phyloP scores from a whole-genome alignment of 2,888 invertebrate genomes.

The Chalcosyrphus nemorum region DNA sequence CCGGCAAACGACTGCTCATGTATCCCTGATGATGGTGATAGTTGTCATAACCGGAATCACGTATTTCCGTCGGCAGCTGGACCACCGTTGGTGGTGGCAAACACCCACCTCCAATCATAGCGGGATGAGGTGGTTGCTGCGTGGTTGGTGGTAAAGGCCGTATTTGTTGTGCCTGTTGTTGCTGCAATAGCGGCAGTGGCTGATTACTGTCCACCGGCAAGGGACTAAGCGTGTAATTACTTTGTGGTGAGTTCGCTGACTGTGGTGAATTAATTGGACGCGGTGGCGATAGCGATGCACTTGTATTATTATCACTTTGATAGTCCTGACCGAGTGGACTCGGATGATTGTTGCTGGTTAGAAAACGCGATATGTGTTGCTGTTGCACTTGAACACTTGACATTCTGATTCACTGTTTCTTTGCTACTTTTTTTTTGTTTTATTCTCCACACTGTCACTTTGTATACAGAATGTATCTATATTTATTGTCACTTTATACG shows the following conservation, averaged over 20 bases:
- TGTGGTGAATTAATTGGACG: constrained; percentile 75
- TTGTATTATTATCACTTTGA: constrained; percentile 78
- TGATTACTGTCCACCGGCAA: constrained; percentile 68
- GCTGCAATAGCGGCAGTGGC: constrained; percentile 71
- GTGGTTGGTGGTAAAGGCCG: constrained; percentile 57
- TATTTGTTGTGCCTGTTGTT: constrained; percentile 38
- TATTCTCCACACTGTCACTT: constrained; percentile 39
- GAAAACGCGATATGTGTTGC: constrained; percentile 79
- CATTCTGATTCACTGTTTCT: constrained; percentile 76
- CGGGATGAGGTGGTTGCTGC: constrained; percentile 64
- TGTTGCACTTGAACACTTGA: constrained; percentile 81
- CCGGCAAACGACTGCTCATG: constrained; percentile 51
- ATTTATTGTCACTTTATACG: constrained; percentile 29
- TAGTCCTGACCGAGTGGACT: constrained; percentile 76
- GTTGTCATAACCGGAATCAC: constrained; percentile 53
- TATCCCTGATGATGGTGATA: constrained; percentile 59
- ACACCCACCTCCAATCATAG: constrained; percentile 51
- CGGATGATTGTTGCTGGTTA: constrained; percentile 77
- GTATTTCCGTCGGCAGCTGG: constrained; percentile 59
- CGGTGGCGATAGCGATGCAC: constrained; percentile 78
- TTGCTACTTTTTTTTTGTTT: constrained; percentile 21
- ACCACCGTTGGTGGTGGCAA: constrained; percentile 40
- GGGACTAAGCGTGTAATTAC: constrained; percentile 77
- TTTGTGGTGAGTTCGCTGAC: constrained; percentile 79
- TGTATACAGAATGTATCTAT: neutral